A percentile compares a stretch with the other conserved stretches of the same genome.
Conservation (phyloP, 64 coral and sea anemone species). For the Pocillopora verrucosa region DNA sequence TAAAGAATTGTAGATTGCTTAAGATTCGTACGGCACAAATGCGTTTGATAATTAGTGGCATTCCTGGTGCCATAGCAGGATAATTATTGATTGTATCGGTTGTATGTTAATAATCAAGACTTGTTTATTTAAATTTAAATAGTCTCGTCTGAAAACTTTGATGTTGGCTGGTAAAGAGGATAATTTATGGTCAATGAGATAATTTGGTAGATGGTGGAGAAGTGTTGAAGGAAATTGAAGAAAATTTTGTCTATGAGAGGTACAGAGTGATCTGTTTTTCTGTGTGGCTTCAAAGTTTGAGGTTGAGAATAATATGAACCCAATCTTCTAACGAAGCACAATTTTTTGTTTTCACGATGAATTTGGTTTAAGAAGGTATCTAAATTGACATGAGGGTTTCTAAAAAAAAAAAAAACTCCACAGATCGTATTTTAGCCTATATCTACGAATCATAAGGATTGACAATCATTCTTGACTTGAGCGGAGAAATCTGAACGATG, state of each 20-base stretch:
- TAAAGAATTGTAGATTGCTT: neutral
- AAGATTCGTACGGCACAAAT: neutral
- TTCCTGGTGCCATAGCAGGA: neutral
- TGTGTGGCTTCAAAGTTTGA: constrained; percentile 37
- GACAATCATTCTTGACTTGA: neutral
- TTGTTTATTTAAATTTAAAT: too few species aligned
- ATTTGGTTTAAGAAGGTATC: constrained; percentile 3
- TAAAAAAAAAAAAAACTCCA: constrained; percentile 29
- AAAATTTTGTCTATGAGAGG: too few species aligned
- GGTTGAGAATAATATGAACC: constrained; percentile 38
- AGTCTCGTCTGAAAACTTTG: too few species aligned
- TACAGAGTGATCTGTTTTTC: neutral
- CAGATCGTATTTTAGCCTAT: constrained; percentile 19
- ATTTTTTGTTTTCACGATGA: neutral
- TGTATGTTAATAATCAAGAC: too few species aligned
- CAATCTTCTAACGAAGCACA: neutral
- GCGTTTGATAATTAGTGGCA: neutral
- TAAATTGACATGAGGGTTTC: constrained; percentile 34
- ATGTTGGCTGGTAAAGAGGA: too few species aligned
- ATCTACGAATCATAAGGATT: constrained; percentile 49
- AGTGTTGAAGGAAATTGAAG: too few species aligned
- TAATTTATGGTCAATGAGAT: too few species aligned
- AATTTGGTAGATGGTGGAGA: too few species aligned
- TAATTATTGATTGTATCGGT: neutral
- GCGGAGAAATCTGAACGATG: neutral